Evolutionary conservation across 2,113 vertebrate genomes (phyloP), one percentile per base, ranked within the genome.

Genomic region (Lagopus leucura): DNA sequence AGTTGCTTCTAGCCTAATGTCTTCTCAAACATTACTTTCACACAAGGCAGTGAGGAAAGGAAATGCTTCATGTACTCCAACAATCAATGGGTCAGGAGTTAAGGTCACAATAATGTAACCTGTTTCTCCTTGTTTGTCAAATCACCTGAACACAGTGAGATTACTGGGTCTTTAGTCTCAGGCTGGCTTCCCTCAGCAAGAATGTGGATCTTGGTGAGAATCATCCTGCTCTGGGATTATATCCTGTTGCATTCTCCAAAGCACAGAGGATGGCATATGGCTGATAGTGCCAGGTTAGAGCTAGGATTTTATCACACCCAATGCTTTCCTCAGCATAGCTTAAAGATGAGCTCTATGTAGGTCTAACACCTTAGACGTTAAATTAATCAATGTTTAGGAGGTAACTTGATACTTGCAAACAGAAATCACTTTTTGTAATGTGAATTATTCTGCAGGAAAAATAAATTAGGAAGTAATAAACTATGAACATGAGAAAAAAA

Each of bases 1-100:
- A 78, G 90, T 96, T 92, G 86, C 93, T 95, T 91, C 82, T 89
- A 91, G 93, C 72, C 73, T 94, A 91, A 95, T 72, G 79, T 79
- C 82, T 94, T 52, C 80, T 93, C 93, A 90, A 81, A 89, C 65
- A 61, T 80, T 89, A 64, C 91, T 84, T 91, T 91, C 14, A 8
- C 69, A 72, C 55, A 86, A 94, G 64, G 50, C 20, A 4, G 5
- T 0, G 1, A 88, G 67, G 60, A 45, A 66, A 95, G 72, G 86
- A 94, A 95, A 95, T 92, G 93, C 89, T 89, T 96, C 90, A 93
- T 94, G 90, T 80, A 16, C 52, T 89, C 92, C 86, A 63, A 63
- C 47, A 84, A 87, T 75, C 43, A 72, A 12, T 27, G 45, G 70
- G 73, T 93, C 76, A 89, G 57, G 60, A 91, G 82, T 92, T 96